Base-by-base conservation (phyloP, 2,888 invertebrate species). In the Chaetoderma sp. region DNA sequence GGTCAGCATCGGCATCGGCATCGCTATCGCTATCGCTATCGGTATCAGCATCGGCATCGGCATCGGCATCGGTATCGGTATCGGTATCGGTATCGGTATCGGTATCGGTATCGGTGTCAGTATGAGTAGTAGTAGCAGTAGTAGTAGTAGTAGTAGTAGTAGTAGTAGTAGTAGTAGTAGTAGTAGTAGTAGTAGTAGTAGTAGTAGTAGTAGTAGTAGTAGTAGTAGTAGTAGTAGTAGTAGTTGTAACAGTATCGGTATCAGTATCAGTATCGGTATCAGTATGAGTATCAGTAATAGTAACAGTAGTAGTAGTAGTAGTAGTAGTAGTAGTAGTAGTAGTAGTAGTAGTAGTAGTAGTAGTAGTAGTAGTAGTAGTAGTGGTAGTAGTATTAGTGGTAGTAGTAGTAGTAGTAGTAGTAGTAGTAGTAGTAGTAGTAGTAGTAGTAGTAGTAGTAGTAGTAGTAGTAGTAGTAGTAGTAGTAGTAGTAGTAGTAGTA, bases 141-240 rank as follows among this genome's bases (percentile, higher is more conserved):
- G 49, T 49, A 49, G 49, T 49, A 49, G 49, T 49, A 49, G 49
- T 49, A 49, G 49, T 49, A 49, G 49, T 49, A 49, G 49, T 49
- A 49, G 49, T 49, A 49, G 49, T 49, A 49, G 49, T 49, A 49
- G 49, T 49, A 49, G 49, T 49, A 49, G 49, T 49, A 49, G 49
- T 49, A 49, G 49, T 49, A 49, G 49, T 21, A 49, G 49, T 49
- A 49, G 21, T 49, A 49, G 49, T 49, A 49, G 49, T 49, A 49
- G 49, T 49, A 49, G 49, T 49, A 49, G 49, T 49, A 49, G 49
- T 49, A 49, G 49, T 49, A 49, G 49, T 49, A 49, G 49, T 49
- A 49, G 49, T 49, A 49, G 49, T 49, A 49, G 49, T 49, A 49
- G 49, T 49, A 49, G 49, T 49, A 49, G 49, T 39, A 39, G 39